Evolutionary conservation across 2,888 invertebrate genomes (phyloP).

Genomic region (Mylabris sibirica): DNA sequence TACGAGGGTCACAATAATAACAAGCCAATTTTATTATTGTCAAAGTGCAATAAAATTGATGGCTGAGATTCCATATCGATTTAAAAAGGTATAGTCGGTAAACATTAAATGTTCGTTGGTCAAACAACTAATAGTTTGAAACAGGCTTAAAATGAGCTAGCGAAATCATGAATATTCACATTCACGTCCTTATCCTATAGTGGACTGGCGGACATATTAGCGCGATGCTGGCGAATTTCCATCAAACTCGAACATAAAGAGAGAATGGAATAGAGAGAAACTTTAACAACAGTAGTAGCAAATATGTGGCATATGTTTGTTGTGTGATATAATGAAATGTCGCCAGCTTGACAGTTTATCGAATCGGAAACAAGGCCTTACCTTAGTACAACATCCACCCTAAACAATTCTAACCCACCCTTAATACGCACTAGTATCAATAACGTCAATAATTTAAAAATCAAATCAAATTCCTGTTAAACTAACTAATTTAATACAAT

Average conservation of each 20-base stretch:
- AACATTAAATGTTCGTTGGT: conserved; percentile 33
- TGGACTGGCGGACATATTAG: conserved; percentile 38
- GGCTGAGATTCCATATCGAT: conserved; percentile 22
- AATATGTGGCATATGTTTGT: conserved; percentile 21
- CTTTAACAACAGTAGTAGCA: neutral
- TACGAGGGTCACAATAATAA: conserved; percentile 17
- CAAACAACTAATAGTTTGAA: conserved; percentile 38
- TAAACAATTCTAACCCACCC: neutral
- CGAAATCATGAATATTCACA: conserved; percentile 51
- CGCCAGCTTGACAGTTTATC: conserved; percentile 25
- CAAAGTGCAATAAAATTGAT: conserved; percentile 24
- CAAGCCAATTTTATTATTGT: conserved; percentile 30
- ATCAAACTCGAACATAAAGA: conserved; percentile 17
- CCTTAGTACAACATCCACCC: neutral
- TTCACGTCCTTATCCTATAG: conserved; percentile 44
- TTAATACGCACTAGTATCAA: neutral
- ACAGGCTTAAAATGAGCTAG: conserved; percentile 41
- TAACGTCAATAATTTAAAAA: neutral
- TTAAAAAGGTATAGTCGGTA: conserved; percentile 26
- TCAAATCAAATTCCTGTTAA: neutral
- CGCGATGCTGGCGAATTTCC: conserved; percentile 39
- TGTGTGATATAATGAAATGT: conserved; percentile 10
- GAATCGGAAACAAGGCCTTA: conserved; percentile 15
- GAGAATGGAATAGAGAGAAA: neutral
- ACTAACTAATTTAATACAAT: neutral